A percentile compares a stretch with the other conserved stretches of the same genome.
phyloP scores from a whole-genome alignment of 2,113 vertebrate species.

The Dasyurus viverrinus region DNA sequence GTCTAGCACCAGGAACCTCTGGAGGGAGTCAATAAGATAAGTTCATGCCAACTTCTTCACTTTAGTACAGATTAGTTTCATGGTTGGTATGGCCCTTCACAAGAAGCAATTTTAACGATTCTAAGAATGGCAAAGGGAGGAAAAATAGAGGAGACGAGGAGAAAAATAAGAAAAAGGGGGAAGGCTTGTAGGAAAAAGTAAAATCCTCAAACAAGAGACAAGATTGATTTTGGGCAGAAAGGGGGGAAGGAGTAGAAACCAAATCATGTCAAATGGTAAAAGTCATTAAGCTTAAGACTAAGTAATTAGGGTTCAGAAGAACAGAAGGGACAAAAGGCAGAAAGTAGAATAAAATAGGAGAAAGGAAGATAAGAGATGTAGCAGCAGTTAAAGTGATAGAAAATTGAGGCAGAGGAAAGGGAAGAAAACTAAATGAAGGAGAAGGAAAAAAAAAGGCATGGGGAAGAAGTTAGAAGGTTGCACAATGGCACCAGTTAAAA shows the following conservation, averaged over 20 bases:
- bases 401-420: background rate
- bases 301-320: background rate
- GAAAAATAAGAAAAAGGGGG: background rate
- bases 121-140: slow-evolving; percentile 23
- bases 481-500: background rate
- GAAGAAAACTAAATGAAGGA: background rate
- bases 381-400: background rate
- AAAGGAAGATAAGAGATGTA: background rate
- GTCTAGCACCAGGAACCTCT: slow-evolving; percentile 13
- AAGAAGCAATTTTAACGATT: slow-evolving; percentile 32
- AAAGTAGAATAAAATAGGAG: background rate
- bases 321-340: slow-evolving; percentile 1
- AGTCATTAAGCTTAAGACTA: background rate
- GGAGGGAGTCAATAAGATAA: background rate
- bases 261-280: background rate
- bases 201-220: slow-evolving; percentile 10
- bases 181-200: background rate
- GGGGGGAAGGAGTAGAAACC: background rate
- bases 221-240: slow-evolving; percentile 11
- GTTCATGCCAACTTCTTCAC: slow-evolving; percentile 19
- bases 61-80: background rate
- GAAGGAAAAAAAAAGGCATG: background rate
- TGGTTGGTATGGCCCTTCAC: background rate
- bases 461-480: slow-evolving; percentile 1
- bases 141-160: background rate